A percentile compares a stretch with the other conserved stretches of the same genome.
Conservation (phyloP, 2,888 invertebrate genomes). For the Tribolium freemani region DNA sequence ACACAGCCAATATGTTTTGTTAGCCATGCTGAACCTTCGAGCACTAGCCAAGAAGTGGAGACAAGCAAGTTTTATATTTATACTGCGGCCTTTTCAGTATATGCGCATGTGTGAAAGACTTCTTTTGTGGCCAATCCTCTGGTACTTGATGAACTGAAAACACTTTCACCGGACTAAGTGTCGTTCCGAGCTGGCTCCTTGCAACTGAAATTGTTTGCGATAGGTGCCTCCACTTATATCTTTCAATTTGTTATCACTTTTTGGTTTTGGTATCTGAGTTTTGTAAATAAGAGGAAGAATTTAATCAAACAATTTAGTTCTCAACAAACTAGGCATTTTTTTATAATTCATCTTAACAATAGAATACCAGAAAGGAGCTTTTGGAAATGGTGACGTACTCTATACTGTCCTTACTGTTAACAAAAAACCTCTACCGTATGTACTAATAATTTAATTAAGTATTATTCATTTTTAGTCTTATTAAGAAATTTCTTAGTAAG, state of each 20-base stretch:
- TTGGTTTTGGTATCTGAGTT: background rate
- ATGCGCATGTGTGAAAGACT: constrained; percentile 63
- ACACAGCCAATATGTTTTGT: constrained; percentile 68
- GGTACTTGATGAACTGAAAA: constrained; percentile 47
- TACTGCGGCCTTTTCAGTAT: constrained; percentile 62
- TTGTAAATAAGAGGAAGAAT: no score
- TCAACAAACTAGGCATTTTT: no score
- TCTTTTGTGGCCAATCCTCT: constrained; percentile 54
- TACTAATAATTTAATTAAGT: no score
- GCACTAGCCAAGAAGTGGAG: constrained; percentile 68
- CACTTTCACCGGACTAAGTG: constrained; percentile 62
- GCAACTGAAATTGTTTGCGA: constrained; percentile 60
- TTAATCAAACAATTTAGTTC: background rate
- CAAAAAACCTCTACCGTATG: no score
- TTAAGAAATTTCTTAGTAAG: background rate
- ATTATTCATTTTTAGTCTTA: no score
- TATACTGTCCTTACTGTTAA: no score
- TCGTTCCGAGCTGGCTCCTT: constrained; percentile 50
- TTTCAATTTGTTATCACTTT: constrained; percentile 34
- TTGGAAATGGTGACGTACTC: no score
- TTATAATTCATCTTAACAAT: no score
- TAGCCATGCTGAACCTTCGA: constrained; percentile 66
- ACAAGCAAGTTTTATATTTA: constrained; percentile 68
- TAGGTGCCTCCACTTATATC: constrained; percentile 67
- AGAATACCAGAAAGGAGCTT: no score